Percentiles rank a stretch among this genome's conserved stretches.
phyloP scores from a whole-genome alignment of 2,888 invertebrate species.

The Disparrhopalites patrizii region DNA sequence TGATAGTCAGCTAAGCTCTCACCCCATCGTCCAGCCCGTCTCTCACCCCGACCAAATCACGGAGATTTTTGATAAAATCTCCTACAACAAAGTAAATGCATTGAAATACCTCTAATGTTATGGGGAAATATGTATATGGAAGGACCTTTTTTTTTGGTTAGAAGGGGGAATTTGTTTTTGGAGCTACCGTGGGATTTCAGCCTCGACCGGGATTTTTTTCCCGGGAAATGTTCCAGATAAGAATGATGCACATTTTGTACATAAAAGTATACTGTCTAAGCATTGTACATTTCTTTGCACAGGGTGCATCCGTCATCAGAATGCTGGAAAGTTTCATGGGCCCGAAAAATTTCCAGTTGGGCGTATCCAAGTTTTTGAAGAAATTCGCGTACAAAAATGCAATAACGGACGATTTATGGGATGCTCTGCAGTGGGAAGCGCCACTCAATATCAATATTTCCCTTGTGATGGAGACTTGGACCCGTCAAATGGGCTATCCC shows the following conservation, averaged over 20 bases:
- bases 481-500: conserved; percentile 82
- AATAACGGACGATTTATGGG: conserved; percentile 71
- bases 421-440: conserved; percentile 60
- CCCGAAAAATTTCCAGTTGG: conserved; percentile 65
- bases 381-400: conserved; percentile 70
- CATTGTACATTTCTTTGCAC: conserved; percentile 10
- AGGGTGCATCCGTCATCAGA: conserved; percentile 81
- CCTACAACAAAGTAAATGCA: conserved; percentile 74
- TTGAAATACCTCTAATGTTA: conserved; percentile 8
- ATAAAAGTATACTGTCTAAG: no score
- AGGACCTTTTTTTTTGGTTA: not conserved
- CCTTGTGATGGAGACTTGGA: conserved; percentile 81
- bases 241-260: no score
- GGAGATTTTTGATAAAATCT: conserved; percentile 83
- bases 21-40: conserved; percentile 83
- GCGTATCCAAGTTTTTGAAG: conserved; percentile 69
- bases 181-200: no score
- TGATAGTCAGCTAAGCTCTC: conserved; percentile 78
- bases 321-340: conserved; percentile 83
- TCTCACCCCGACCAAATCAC: conserved; percentile 84
- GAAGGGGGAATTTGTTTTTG: not conserved
- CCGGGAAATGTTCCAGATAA: no score
- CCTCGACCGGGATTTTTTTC: no score
- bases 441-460: conserved; percentile 53
- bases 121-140: conserved; percentile 3